A percentile compares a stretch with the other conserved stretches of the same genome.
phyloP scores from a whole-genome alignment of 2,888 invertebrate genomes.

The Drosophila buzzatii region DNA sequence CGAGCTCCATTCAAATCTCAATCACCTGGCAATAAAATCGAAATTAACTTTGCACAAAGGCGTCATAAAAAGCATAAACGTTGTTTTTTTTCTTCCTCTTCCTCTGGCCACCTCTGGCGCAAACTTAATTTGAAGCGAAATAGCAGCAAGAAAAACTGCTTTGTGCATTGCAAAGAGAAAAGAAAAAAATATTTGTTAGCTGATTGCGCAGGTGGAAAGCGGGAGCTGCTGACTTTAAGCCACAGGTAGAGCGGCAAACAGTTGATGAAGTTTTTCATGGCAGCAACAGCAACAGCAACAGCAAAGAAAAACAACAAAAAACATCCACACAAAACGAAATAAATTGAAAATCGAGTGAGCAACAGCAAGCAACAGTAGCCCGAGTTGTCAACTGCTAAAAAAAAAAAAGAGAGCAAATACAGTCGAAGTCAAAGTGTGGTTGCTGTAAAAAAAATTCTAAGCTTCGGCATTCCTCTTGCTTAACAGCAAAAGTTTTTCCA shows the following conservation, averaged over 20 bases:
- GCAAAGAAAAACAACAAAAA: constrained; percentile 18
- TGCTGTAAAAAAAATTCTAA: constrained; percentile 62
- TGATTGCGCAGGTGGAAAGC: constrained; percentile 55
- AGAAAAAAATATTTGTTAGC: constrained; percentile 43
- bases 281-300: too few relatives aligned
- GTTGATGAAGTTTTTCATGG: constrained; percentile 73
- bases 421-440: constrained; percentile 60
- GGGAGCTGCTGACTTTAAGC: constrained; percentile 63
- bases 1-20: constrained; percentile 70
- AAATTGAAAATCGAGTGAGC: constrained; percentile 78
- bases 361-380: constrained; percentile 52
- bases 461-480: constrained; percentile 81
- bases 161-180: background rate
- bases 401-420: constrained; percentile 24
- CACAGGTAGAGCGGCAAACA: constrained; percentile 72
- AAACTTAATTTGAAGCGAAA: constrained; percentile 76
- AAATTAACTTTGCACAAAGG: constrained; percentile 80
- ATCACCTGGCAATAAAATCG: constrained; percentile 81
- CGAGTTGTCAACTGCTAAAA: constrained; percentile 69
- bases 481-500: constrained; percentile 84
- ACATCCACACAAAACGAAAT: constrained; percentile 61
- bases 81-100: constrained; percentile 36
- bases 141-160: constrained; percentile 39
- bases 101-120: constrained; percentile 46
- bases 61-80: constrained; percentile 64